These are phyloP conservation scores for Cheilosia grossa DNA, from an alignment of 2,888 invertebrate genomes.

Conservation along the genomic window DNA sequence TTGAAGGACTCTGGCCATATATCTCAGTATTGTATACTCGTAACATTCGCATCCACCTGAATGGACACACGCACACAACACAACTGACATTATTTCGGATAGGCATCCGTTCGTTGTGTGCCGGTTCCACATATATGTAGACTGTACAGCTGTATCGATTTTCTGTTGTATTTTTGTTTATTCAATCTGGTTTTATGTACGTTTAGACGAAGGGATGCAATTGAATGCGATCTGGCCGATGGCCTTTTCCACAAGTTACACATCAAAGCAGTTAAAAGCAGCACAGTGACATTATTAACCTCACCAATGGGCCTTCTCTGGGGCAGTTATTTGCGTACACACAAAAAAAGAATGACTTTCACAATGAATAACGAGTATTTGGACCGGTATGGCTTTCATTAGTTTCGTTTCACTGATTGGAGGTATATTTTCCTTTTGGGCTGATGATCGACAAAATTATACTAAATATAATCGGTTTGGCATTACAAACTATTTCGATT, in stretches of 20 bases:
- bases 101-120: too few relatives aligned
- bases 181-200: slow-evolving; percentile 16
- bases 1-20: neutral
- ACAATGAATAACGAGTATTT: neutral
- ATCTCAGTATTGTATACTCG: neutral
- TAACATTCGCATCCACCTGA: neutral
- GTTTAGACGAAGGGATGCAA: slow-evolving; percentile 13
- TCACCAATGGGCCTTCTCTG: slow-evolving; percentile 18
- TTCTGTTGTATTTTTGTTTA: slow-evolving; percentile 42
- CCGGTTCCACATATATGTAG: too few relatives aligned
- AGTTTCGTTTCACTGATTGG: slow-evolving; percentile 13
- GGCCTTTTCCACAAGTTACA: slow-evolving; percentile 20
- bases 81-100: slow-evolving; percentile 26
- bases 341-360: neutral
- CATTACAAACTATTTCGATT: neutral
- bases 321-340: slow-evolving; percentile 43
- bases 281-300: slow-evolving; percentile 41
- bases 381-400: slow-evolving; percentile 9
- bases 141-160: slow-evolving; percentile 58
- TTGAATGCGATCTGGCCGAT: neutral
- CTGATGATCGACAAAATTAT: neutral
- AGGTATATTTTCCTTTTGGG: neutral
- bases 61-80: neutral
- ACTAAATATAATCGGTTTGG: neutral
- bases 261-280: slow-evolving; percentile 44